Base-by-base conservation (phyloP, 1,140 invertebrate species). In the Drosophila virilis region DNA sequence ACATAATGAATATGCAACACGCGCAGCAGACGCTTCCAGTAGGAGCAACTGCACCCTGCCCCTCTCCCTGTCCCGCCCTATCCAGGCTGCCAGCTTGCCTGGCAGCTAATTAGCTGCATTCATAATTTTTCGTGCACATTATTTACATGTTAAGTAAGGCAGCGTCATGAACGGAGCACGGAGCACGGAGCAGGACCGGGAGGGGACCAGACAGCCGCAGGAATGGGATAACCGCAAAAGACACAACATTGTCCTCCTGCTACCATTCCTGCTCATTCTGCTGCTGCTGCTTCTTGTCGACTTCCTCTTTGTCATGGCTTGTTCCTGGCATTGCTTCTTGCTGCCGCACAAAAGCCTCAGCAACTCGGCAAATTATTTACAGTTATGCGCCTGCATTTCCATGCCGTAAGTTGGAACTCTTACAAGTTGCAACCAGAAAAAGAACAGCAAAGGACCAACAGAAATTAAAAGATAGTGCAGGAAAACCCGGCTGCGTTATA, bases 21-120 rank as follows among this genome's bases (percentile, higher is more conserved):
- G 13, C 48, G 45, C 6, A 43, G 51, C 62, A 71, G 28, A 74
- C 74, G 57, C 45, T 9, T n/a, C 55, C 3, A 67, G 33, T 13
- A 17, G 58, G 28, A 42, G 50, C 60, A 37, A 43, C 48, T 38
- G 38, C 52, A 45, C 51, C 37, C 42, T 43, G 55, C 2, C 51
- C 37, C 42, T 43, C 50, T 4, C n/a, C 28, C 50, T 52, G 12
- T 12, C 7, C 40, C n/a, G 40, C 40, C n/a, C 22, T 28, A 28
- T 4, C 22, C 22, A 28, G 8, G 10, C 9, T 4, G 37, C 37
- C 37, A 4, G 37, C 32, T 45, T 40, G 38, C 33, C 37, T 54
- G 62, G 59, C 66, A 73, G 69, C 85, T 89, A 89, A 89, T 89
- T 89, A 89, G 85, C 85, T 89, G 85, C 85, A 89, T 89, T 89